Evolutionary conservation across 2,113 vertebrate genomes (phyloP), one percentile per base, ranked within the genome.

Genomic region (Epinephelus moara): DNA sequence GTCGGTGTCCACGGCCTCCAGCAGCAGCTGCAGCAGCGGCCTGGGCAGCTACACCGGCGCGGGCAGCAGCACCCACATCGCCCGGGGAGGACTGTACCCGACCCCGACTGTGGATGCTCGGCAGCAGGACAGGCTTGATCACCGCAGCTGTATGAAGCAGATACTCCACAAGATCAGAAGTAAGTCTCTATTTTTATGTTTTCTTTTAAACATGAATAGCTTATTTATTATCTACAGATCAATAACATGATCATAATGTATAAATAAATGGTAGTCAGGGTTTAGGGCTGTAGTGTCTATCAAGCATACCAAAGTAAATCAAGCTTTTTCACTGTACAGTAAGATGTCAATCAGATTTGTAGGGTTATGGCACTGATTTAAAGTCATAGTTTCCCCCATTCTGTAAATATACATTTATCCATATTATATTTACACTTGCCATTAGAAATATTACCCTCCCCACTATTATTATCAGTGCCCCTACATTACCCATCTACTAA

Each of bases 1-100:
- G 80, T 96, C 96, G 0, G 95, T 94, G 21, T 96, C 96, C 72
- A 94, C 94, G 77, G 92, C 94, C 75, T 96, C 96, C 19, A 95
- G 95, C 89, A 93, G 92, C 70, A 95, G 95, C 88, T 93, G 90
- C 71, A 94, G 95, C 90, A 93, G 94, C 72, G 93, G 87, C 77
- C 90, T 95, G 53, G 94, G 94, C 3, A 92, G 94, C 88, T 96
- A 89, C 75, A 87, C 86, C 45, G 92, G 90, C 42, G 86, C 85
- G 1, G 92, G 82, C 77, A 93, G 85, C 81, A 93, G 93, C 78
- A 76, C 79, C 27, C 91, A 90, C 70, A 94, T 94, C 76, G 85
- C 90, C 67, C 85, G 85, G 0, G 92, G 89, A 81, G 93, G 92
- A 50, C 85, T 94, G 5, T 94, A 94, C 70, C 94, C 96, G 3